Base-by-base conservation (phyloP, 2,888 invertebrate genomes). In the Scaeva pyrastri region DNA sequence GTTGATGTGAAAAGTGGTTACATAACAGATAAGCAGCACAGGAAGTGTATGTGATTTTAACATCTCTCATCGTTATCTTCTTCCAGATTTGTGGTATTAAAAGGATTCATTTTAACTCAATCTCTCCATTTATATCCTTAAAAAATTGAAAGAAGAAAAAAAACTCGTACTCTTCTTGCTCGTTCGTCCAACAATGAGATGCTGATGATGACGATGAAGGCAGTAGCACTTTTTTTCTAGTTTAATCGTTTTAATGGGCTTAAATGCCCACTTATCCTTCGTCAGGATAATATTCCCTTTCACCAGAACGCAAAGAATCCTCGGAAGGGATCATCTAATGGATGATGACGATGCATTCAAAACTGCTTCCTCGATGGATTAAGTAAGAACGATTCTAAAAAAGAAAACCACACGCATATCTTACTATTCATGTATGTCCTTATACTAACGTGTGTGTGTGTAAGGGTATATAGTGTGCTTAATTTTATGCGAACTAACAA, bases 211-310 rank as follows among this genome's bases (percentile, higher is more conserved):
- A 48, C 12, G 45, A 31, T 1, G n/a, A 55, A 23, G 14, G 14
- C 19, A 68, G 50, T 21, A 79, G 71, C 52, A 68, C 58, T 84
- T 80, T 80, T 58, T 68, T 31, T 36, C 45, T 21, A 19, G 55
- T 23, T 48, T 70, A 83, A 83, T 83, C 85, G 60, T 68, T 86
- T 81, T 77, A 86, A 86, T 86, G 77, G 73, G 16, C 73, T 48
- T 58, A 21, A 64, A 86, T 81, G 64, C 68, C 73, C 85, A 86
- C 85, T 86, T 82, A 86, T 86, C 82, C 86, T 86, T 82, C 77
- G 73, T 14, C 50, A 70, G 62, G 50, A 77, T 86, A 77, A 86
- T 77, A 70, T 68, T 70, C 81, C n/a, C n/a, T 26, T 68, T 19
- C 48, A 72, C 70, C 72, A 70, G 74, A 86, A 73, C 64, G 58